These are phyloP conservation scores for Drosophila fungiperda DNA, from an alignment of 2,888 invertebrate species.

Conservation along the genomic window DNA sequence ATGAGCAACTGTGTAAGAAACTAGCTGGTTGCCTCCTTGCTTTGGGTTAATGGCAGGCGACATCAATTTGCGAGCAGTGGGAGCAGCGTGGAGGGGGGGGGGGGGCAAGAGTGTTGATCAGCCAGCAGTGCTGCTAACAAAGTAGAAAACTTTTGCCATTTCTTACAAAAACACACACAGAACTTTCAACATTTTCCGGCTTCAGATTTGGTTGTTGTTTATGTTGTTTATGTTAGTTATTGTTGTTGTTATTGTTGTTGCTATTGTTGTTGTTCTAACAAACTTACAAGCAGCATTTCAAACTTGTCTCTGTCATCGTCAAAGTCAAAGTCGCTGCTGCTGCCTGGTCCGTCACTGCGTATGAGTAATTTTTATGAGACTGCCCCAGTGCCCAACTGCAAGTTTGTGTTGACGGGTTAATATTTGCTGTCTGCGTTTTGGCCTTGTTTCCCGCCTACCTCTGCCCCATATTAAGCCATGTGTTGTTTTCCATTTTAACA, in stretches of 20 bases:
- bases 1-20: slow-evolving; percentile 54
- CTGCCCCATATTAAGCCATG: neutral
- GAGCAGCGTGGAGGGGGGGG: neutral
- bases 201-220: slow-evolving; percentile 32
- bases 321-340: slow-evolving; percentile 45
- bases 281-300: slow-evolving; percentile 80
- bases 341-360: slow-evolving; percentile 58
- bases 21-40: slow-evolving; percentile 37
- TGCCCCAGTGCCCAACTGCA: slow-evolving; percentile 14
- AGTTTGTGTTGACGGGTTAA: slow-evolving; percentile 12
- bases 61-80: slow-evolving; percentile 16
- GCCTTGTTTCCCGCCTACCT: slow-evolving; percentile 1
- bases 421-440: slow-evolving; percentile 25
- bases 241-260: slow-evolving; percentile 22
- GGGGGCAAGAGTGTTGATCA: slow-evolving; percentile 22
- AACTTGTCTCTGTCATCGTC: slow-evolving; percentile 59
- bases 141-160: slow-evolving; percentile 74
- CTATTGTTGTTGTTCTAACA: slow-evolving; percentile 47
- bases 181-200: slow-evolving; percentile 65
- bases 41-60: slow-evolving; percentile 56
- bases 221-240: slow-evolving; percentile 24
- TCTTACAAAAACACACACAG: slow-evolving; percentile 51
- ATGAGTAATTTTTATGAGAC: slow-evolving; percentile 75
- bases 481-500: neutral
- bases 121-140: slow-evolving; percentile 54